These are phyloP conservation scores for Tachypleus tridentatus DNA, from an alignment of 1,140 invertebrate genomes.

Conservation along the genomic window DNA sequence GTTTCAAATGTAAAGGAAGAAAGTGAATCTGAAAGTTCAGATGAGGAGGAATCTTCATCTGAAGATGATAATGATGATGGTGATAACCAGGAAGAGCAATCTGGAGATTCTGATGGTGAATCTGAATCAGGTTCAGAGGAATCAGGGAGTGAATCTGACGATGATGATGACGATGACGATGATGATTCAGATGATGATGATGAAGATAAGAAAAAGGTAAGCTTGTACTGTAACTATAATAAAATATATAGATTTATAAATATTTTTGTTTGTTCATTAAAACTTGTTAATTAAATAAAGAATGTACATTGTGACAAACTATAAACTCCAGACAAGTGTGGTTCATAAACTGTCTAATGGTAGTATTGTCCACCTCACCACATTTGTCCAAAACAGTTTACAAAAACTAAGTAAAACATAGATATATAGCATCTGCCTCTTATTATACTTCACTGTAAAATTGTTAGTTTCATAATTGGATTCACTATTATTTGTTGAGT, in stretches of 20 bases:
- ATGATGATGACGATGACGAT: constrained; percentile 15
- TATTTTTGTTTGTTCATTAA: neutral
- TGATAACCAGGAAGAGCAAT: constrained; percentile 9
- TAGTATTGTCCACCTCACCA: no score
- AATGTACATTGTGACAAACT: neutral
- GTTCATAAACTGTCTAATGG: no score
- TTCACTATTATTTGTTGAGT: no score
- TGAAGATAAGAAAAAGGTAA: constrained; percentile 17
- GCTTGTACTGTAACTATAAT: neutral
- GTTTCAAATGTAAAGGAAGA: constrained; percentile 10
- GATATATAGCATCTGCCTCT: no score
- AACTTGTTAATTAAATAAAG: neutral
- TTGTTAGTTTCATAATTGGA: no score
- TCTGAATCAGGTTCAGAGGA: constrained; percentile 20
- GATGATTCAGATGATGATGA: constrained; percentile 1
- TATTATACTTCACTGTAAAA: no score
- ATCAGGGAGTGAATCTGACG: constrained; percentile 18
- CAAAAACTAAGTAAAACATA: no score
- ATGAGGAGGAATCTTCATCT: constrained; percentile 13
- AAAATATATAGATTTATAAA: neutral
- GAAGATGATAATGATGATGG: constrained; percentile 15
- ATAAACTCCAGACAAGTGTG: no score
- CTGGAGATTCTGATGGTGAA: constrained; percentile 13
- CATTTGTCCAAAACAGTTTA: no score
- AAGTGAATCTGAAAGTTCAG: constrained; percentile 17